Conservation (phyloP, 2,888 invertebrate species). For the Cephus runcator region DNA sequence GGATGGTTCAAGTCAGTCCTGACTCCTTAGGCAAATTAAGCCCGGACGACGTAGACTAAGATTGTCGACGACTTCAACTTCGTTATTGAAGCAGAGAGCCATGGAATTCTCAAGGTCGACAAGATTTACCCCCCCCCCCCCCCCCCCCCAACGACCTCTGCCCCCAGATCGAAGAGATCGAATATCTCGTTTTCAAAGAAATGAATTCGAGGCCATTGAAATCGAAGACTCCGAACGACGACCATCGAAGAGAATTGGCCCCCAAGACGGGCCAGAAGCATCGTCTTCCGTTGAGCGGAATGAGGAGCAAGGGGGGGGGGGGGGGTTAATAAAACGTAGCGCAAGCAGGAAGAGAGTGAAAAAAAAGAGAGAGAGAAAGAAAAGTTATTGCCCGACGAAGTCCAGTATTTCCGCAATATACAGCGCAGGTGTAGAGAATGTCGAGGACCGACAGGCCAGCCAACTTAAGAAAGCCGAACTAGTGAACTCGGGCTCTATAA, state of each 20-base stretch:
- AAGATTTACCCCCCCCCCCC: not conserved
- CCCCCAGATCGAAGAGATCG: not conserved
- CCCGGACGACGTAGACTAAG: conserved; percentile 30
- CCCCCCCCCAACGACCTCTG: not conserved
- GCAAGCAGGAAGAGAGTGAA: conserved; percentile 19
- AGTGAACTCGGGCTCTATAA: not conserved
- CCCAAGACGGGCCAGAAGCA: conserved; percentile 25
- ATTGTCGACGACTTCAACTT: conserved; percentile 28
- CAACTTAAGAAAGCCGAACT: not conserved
- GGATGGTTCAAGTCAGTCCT: not conserved
- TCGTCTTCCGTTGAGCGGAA: not conserved
- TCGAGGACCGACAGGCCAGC: conserved; percentile 28
- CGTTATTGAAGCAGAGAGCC: conserved; percentile 44
- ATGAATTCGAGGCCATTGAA: not conserved
- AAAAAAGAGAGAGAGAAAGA: conserved; percentile 32
- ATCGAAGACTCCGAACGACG: not conserved
- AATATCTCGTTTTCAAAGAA: not conserved
- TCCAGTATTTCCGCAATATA: conserved; percentile 64
- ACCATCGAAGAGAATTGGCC: conserved; percentile 25
- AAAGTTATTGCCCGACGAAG: conserved; percentile 57
- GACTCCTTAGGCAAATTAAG: conserved; percentile 49
- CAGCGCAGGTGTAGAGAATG: conserved; percentile 64
- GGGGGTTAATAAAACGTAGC: conserved; percentile 14
- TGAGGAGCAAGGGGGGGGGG: not conserved
- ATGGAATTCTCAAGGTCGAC: conserved; percentile 33